Evolutionary conservation across 1,140 invertebrate species (phyloP), one percentile per base, ranked within the genome.

Genomic region (Colletes latitarsis): DNA sequence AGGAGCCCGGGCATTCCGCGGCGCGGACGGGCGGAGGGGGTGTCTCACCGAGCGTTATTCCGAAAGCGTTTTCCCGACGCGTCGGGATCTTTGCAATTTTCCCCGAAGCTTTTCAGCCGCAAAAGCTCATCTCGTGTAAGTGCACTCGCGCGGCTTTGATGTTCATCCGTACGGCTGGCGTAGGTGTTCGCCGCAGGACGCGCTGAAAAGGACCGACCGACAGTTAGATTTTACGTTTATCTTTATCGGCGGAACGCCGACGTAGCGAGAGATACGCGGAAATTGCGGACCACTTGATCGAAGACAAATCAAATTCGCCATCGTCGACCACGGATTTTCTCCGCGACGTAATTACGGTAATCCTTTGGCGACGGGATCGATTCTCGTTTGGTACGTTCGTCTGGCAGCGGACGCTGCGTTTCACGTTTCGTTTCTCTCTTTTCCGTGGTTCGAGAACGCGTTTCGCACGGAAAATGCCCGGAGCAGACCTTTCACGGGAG

Each of bases 161-260:
- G 77, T n/a, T 80, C 76, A 71, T 41, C 52, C 70, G 57, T 83
- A 81, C 75, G 52, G 80, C 58, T 60, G 82, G 74, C 66, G 81
- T 82, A 77, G 63, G 30, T 66, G 80, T 79, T 83, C 53, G 75
- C 62, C 70, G 52, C 68, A 73, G 57, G 57, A 53, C 15, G 6
- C 30, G 49, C 17, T 53, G 60, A 63, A 72, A 70, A 82, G 73
- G 69, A 80, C 60, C 63, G 76, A 6, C n/a, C 39, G 72, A 81
- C 84, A 87, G 89, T 92, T 92, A 90, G 89, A 91, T 91, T 92
- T 92, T 92, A 92, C 82, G 89, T 91, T 89, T 90, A 92, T 89
- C 88, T 88, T 90, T 88, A 76, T 70, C 41, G 71, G 21, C 43
- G 30, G 3, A 12, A 14, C 9, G 41, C 19, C 14, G 21, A 10